Evolutionary conservation across 2,888 invertebrate species (phyloP), one percentile per base, ranked within the genome.

Genomic region (Lasioglossum malachurum): DNA sequence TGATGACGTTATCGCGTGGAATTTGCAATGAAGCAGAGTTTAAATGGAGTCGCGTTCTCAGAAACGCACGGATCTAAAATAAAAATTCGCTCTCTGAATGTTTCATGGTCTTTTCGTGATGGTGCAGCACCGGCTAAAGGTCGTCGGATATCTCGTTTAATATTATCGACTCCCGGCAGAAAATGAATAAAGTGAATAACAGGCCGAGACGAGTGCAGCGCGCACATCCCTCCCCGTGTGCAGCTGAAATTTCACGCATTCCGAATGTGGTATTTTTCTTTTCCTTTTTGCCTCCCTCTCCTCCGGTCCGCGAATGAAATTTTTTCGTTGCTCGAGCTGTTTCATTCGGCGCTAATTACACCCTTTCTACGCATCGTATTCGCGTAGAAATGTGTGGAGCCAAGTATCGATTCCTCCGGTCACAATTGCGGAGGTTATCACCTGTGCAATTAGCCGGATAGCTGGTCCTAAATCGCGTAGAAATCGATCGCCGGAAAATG

Each of bases 1-100:
- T 87, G 87, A 89, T 88, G 80, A 78, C 78, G 82, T 87, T 88
- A 88, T 87, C 87, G 90, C 90, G 83, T 87, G 88, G 88, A 90
- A 90, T 90, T 90, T 19, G n/a, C 77, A 84, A 90, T 81, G 78
- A 82, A 74, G 71, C 64, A 44, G 72, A 41, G 53, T 80, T 64
- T 78, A 78, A 75, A 53, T 27, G 46, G 46, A 67, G 72, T 72
- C 69, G 80, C 71, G 69, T 89, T 79, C 77, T 60, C 35, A n/a
- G 75, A 73, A 60, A 73, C 44, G 77, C 44, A n/a, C n/a, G 53
- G 35, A 53, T 19, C 35, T 14, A 44, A 72, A 60, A 60, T 10
- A 67, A 77, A 75, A 73, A 74, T 73, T 27, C 31, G 41, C 53
- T 16, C 79, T 41, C 53, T 74, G 72, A 82, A 83, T 76, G 67